Evolutionary conservation across 2,797 vertebrate genomes (phyloP), one percentile per base, ranked within the genome.

Genomic region (Erithacus rubecula): DNA sequence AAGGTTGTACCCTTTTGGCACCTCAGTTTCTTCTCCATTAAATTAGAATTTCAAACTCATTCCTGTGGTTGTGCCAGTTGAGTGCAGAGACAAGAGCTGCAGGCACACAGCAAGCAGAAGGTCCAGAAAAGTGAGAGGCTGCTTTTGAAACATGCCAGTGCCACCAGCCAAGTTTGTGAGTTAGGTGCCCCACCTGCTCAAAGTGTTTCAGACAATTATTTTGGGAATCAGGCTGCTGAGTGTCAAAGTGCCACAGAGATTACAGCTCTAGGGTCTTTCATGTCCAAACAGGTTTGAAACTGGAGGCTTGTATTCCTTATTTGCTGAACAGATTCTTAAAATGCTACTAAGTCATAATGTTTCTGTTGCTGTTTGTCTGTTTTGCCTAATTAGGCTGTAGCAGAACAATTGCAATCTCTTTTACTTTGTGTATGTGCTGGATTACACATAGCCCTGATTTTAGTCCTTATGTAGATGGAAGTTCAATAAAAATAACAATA

Each of bases 401-500:
- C 68, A 77, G 64, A 93, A 64, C 64, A 90, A 34, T 67, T 90
- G 56, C 47, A 82, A 46, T 90, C 24, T 89, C 74, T 91, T 79
- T 60, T 59, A 49, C 53, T 86, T 80, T 49, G 52, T 58, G 32
- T 49, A 62, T 91, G 22, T 87, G 74, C 67, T 2, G 2, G 64
- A 32, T 77, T 77, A 37, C 53, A 52, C 53, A 19, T 67, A 89
- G 70, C 49, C 68, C 55, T 70, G 78, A 74, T 63, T 90, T 70
- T 63, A 80, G 71, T 77, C 80, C 41, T 87, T 53, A 18, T 39
- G 12, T 70, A 80, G 75, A 56, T 56, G 43, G 11, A 53, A 67
- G 55, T 59, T 87, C 79, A 83, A 72, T 87, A 89, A 83, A 87
- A 91, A 83, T 51, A 83, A 74, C 78, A 74, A 11, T 89, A 71